Evolutionary conservation across 2,113 vertebrate species (phyloP).

Genomic region (Pavo muticus): DNA sequence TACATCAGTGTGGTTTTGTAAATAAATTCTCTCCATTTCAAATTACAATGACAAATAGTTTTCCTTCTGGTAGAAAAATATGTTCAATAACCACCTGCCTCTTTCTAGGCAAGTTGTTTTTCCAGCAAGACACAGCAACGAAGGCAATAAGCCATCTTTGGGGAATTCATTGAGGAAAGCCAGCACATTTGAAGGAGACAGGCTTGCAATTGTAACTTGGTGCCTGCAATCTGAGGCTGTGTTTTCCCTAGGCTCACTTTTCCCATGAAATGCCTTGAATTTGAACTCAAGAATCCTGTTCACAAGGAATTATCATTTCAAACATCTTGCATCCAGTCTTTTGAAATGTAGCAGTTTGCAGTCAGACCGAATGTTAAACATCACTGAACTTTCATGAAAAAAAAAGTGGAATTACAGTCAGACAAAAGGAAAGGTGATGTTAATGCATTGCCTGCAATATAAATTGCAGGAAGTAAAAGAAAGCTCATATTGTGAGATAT

Average conservation of each 20-base stretch:
- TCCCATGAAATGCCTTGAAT: constrained; percentile 25
- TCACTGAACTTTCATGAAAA: background rate
- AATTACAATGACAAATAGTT: background rate
- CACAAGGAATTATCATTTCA: constrained; percentile 16
- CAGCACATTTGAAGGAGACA: background rate
- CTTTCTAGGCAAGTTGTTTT: background rate
- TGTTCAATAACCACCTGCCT: background rate
- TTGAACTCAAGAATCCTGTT: background rate
- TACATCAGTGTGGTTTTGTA: background rate
- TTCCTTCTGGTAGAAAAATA: background rate
- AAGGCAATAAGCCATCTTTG: background rate
- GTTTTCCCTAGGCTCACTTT: constrained; percentile 47
- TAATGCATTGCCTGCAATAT: background rate
- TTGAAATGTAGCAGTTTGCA: background rate
- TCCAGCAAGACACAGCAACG: background rate
- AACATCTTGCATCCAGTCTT: constrained; percentile 20
- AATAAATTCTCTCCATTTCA: background rate
- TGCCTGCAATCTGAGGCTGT: constrained; percentile 29
- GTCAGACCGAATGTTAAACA: constrained; percentile 15
- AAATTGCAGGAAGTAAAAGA: background rate
- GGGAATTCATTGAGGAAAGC: background rate
- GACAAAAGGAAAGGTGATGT: background rate
- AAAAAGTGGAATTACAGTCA: background rate
- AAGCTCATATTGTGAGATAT: background rate
- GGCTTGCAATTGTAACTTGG: background rate